Evolutionary conservation across 2,888 invertebrate species (phyloP), one percentile per base, ranked within the genome.

Genomic region (Xylophagus ater): DNA sequence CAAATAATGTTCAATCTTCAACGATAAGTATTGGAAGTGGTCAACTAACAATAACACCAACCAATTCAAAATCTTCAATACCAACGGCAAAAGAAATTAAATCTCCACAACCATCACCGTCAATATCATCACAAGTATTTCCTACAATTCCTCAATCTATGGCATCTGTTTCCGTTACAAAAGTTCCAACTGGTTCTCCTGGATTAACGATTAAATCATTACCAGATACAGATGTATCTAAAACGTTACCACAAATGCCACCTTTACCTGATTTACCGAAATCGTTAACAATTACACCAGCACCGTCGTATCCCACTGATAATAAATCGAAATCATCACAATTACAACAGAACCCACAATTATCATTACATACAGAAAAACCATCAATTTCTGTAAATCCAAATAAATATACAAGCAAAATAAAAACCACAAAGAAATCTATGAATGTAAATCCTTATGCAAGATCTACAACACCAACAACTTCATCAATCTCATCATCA

Each of bases 251-350:
- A 4, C 42, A 37, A 38, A 24, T 47, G 12, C 30, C 46, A 5
- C 40, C 32, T 17, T 44, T 50, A 15, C 51, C 52, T 7, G 53
- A 51, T 24, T 35, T 53, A 25, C 55, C 55, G 7, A 55, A 55
- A 44, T 53, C 53, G 9, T 41, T 55, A 4, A 51, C 53, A 2
- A 53, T 55, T n/a, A 54, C 51, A 8, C 52, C 55, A 19, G 43
- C 53, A 5, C 43, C 49, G n/a, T 40, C 41, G 28, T n/a, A 33
- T 10, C 36, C 34, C 9, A 31, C 42, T 4, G 50, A 49, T 5
- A 40, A 40, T 23, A 13, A 28, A 4, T 21, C 35, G 4, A 40
- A 43, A 29, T 24, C 34, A 12, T n/a, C 41, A 6, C 33, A 42
- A 20, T 29, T 42, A 19, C 44, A 45, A 15, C 46, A 46, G 6